Evolutionary conservation across 2,113 vertebrate species (phyloP), one percentile per base, ranked within the genome.

Genomic region (Vanacampus margaritifer): DNA sequence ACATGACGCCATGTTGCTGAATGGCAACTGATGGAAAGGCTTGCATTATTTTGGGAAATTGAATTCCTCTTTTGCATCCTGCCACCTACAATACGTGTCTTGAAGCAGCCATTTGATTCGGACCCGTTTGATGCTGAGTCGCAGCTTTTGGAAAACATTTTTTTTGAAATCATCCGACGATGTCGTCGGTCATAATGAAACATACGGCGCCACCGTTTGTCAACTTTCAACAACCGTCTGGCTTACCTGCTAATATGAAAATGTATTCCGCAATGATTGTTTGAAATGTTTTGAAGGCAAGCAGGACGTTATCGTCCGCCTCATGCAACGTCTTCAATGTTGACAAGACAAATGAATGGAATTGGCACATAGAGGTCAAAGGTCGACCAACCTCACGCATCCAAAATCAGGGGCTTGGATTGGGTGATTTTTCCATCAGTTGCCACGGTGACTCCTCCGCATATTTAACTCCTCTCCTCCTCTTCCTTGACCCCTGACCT

Each of bases 391-490:
- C 43, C 2, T 16, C 3, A 2, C 6, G 6, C 56, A 45, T 16
- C 64, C 46, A 59, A 71, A 77, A 58, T 69, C 64, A 43, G 46
- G 71, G 41, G 6, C 37, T 62, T 64, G 65, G 24, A 71, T 76
- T 65, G 32, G 65, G 41, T 0, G 4, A 21, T 6, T 73, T 56
- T 79, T 77, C 75, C 37, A 65, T 71, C 79, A 54, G 45, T 72
- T 82, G 71, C 66, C 60, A 50, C 51, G 26, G 60, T 37, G 56
- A 64, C 60, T 17, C 13, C 72, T 21, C 75, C 67, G 43, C 73
- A 24, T 58, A 24, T 54, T 23, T 80, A 84, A 87, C 82, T 74
- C 77, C 73, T 88, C 60, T 75, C 76, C 72, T 71, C 69, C 79
- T 65, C 64, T 68, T 60, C 73, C 60, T 72, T 58, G 74, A 70